Percentiles rank a stretch among this genome's conserved stretches.
These are phyloP conservation scores for Lagocephalus sceleratus DNA, from an alignment of 2,797 vertebrate species.

Conservation along the genomic window DNA sequence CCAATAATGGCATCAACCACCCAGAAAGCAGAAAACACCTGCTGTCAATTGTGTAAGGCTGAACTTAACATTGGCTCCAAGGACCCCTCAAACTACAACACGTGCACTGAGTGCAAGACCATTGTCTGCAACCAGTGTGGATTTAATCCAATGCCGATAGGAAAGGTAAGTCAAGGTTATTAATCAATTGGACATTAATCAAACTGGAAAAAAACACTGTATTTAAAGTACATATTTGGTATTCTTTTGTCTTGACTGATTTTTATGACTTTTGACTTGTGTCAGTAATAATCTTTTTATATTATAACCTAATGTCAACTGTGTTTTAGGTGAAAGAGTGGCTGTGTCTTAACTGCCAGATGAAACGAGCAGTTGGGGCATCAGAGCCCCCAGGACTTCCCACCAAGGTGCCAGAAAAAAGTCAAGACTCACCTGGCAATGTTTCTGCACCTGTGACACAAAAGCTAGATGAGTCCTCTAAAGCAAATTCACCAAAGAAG, in stretches of 20 bases:
- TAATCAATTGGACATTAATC: too few relatives aligned
- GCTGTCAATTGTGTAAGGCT: conserved; percentile 89
- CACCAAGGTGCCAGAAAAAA: conserved; percentile 47
- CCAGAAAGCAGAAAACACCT: conserved; percentile 37
- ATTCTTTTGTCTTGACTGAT: background rate
- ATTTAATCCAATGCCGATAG: conserved; percentile 88
- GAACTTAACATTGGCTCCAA: conserved; percentile 81
- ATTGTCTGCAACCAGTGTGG: conserved; percentile 94
- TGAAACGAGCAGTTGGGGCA: conserved; percentile 85
- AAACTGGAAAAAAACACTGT: too few relatives aligned
- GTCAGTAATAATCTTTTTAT: background rate
- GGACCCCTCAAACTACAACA: conserved; percentile 85
- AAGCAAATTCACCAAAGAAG: conserved; percentile 31
- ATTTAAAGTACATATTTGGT: background rate
- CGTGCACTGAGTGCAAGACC: conserved; percentile 89
- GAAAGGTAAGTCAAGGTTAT: conserved; percentile 78
- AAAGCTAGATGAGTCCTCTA: conserved; percentile 47
- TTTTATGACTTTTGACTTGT: conserved; percentile 1
- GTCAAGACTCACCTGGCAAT: conserved; percentile 50
- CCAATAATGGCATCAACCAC: conserved; percentile 33
- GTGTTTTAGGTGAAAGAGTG: conserved; percentile 75
- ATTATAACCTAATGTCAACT: conserved; percentile 17
- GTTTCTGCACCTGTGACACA: conserved; percentile 32
- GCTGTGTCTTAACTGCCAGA: conserved; percentile 97
- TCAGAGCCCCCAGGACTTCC: conserved; percentile 69